Conservation (phyloP, 1,140 invertebrate species). For the Melanaphis sacchari region DNA sequence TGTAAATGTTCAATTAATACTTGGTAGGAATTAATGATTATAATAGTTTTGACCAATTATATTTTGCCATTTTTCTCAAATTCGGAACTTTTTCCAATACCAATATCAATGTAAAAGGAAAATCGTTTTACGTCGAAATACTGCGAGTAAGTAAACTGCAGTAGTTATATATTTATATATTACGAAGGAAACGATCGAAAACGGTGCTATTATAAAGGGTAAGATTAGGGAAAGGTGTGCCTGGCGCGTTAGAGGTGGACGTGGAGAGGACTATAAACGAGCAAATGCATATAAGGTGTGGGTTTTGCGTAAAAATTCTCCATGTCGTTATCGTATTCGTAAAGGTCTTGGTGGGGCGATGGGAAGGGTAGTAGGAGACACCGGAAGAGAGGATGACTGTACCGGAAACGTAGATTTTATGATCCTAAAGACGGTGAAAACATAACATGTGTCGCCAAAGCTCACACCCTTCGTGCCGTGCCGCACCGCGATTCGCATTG, state of each 20-base stretch:
- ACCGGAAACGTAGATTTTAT: conserved; percentile 53
- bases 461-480: neutral
- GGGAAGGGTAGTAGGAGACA: neutral
- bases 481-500: neutral
- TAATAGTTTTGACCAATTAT: neutral
- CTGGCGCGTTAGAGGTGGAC: neutral
- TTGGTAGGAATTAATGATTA: neutral
- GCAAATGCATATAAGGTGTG: conserved; percentile 16
- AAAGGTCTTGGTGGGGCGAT: neutral
- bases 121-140: conserved; percentile 1
- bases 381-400: neutral
- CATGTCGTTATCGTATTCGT: conserved; percentile 20
- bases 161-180: neutral
- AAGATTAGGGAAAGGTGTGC: neutral
- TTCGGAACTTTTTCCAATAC: neutral
- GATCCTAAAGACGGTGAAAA: conserved; percentile 44
- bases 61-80: conserved; percentile 8
- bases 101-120: neutral
- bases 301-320: conserved; percentile 22
- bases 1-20: neutral
- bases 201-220: neutral
- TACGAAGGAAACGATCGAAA: neutral
- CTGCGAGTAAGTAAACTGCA: neutral
- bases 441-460: conserved; percentile 52
- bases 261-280: neutral